These are phyloP conservation scores for Agapornis roseicollis DNA, from an alignment of 2,113 vertebrate genomes.

Conservation along the genomic window DNA sequence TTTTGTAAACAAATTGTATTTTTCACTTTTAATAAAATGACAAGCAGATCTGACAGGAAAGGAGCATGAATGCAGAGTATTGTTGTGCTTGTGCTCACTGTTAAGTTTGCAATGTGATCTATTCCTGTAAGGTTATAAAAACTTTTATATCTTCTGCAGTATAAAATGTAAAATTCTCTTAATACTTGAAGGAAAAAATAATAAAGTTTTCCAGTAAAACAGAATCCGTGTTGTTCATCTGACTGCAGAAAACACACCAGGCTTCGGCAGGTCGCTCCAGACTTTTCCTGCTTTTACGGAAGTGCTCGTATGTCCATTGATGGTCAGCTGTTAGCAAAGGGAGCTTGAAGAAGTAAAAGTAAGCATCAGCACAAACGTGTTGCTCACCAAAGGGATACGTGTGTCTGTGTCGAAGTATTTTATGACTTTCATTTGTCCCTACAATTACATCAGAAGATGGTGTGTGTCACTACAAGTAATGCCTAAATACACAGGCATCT, in stretches of 20 bases:
- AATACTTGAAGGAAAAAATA: slow-evolving; percentile 14
- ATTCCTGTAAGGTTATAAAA: slow-evolving; percentile 15
- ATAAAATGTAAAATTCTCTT: slow-evolving; percentile 45
- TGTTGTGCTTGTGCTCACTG: neutral
- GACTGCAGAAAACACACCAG: neutral
- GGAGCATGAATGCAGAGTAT: neutral
- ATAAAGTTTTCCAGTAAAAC: slow-evolving; percentile 65
- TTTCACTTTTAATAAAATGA: slow-evolving; percentile 24
- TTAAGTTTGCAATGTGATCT: neutral
- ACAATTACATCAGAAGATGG: neutral
- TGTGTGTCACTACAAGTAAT: neutral
- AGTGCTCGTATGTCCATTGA: neutral
- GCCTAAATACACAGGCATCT: fast-evolving
- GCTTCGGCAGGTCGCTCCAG: fast-evolving
- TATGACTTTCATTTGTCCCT: neutral
- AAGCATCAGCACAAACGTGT: fast-evolving
- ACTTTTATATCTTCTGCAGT: neutral
- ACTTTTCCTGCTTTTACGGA: neutral
- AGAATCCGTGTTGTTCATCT: neutral
- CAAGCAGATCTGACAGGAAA: neutral
- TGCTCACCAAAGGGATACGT: neutral
- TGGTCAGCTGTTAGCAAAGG: neutral
- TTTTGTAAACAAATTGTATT: slow-evolving; percentile 22
- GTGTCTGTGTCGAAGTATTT: neutral
- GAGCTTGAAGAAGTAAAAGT: neutral